A percentile compares a stretch with the other conserved stretches of the same genome.
These are phyloP conservation scores for Anolis carolinensis DNA, from an alignment of 2,113 vertebrate species.

Conservation along the genomic window DNA sequence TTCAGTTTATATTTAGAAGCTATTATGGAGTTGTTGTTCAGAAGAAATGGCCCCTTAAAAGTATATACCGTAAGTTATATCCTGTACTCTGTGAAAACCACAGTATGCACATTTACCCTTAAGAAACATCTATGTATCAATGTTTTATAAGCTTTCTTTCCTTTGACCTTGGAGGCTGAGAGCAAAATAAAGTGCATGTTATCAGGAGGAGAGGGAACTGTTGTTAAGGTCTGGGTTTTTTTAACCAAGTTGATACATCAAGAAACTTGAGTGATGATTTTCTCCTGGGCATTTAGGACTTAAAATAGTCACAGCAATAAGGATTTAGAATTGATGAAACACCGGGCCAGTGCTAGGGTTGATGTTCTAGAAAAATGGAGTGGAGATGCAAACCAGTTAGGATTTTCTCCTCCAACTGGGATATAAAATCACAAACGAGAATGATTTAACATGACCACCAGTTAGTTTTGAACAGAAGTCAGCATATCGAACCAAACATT, in stretches of 20 bases:
- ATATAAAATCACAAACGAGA: background rate
- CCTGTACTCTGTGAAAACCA: background rate
- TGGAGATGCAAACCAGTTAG: background rate
- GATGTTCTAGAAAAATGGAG: background rate
- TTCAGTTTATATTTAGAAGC: background rate
- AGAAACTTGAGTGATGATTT: background rate
- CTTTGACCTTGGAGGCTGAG: slow-evolving; percentile 2
- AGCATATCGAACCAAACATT: background rate
- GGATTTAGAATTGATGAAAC: background rate
- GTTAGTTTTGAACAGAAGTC: background rate
- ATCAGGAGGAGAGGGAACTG: background rate
- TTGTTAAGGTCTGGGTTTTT: background rate
- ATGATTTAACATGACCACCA: background rate
- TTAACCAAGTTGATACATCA: background rate
- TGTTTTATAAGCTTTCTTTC: slow-evolving; percentile 17
- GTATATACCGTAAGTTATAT: background rate
- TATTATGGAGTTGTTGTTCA: background rate
- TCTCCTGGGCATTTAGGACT: background rate
- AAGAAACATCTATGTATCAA: background rate
- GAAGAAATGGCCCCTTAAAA: background rate
- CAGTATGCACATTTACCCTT: background rate
- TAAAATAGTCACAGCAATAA: background rate
- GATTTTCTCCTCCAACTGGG: background rate
- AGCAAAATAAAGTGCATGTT: slow-evolving; percentile 1
- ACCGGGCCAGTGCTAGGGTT: background rate